phyloP scores from a whole-genome alignment of 1,140 invertebrate genomes.

The Oryctes rhinoceros region DNA sequence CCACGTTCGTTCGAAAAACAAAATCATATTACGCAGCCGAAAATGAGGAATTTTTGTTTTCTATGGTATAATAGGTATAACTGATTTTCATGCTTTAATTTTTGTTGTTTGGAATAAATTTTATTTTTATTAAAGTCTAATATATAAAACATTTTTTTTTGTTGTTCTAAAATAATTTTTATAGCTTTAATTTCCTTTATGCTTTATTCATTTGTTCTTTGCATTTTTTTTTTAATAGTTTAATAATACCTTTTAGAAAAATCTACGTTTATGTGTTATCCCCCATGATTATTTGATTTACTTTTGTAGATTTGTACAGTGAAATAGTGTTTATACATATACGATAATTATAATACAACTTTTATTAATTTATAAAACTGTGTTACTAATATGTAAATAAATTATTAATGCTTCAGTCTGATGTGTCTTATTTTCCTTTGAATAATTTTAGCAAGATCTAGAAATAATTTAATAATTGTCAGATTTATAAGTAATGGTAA shows the following conservation, averaged over 20 bases:
- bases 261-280: background rate
- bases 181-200: background rate
- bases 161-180: background rate
- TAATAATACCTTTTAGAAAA: background rate
- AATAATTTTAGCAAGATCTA: too few relatives aligned
- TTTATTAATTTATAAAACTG: constrained; percentile 41
- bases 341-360: background rate
- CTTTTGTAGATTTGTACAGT: constrained; percentile 41
- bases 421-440: constrained; percentile 6
- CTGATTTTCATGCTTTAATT: background rate
- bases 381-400: constrained; percentile 43
- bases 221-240: background rate
- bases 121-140: too few relatives aligned
- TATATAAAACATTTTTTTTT: too few relatives aligned
- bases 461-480: too few relatives aligned
- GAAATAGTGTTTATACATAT: constrained; percentile 30
- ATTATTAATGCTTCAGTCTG: constrained; percentile 38
- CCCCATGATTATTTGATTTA: constrained; percentile 1
- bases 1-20: background rate
- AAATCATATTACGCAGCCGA: background rate
- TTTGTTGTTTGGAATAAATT: background rate
- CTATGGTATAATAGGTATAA: background rate
- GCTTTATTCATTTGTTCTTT: background rate
- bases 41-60: background rate
- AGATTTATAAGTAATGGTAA: too few relatives aligned